Evolutionary conservation across 2,888 invertebrate species (phyloP).

Genomic region (Vanessa cardui): DNA sequence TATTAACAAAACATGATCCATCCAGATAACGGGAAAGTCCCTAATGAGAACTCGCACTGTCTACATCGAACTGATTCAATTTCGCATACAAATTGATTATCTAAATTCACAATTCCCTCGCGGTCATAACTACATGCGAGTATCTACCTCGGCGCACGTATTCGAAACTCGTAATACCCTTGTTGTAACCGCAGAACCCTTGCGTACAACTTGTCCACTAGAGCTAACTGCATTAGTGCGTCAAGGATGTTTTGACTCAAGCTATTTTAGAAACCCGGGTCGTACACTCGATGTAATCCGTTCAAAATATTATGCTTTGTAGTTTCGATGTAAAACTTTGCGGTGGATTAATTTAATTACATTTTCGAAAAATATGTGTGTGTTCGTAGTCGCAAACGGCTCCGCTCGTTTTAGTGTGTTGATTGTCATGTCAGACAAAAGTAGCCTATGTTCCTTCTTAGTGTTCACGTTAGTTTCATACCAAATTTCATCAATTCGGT

Average conservation of each 20-base stretch:
- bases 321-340: conserved; percentile 48
- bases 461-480: too few species aligned
- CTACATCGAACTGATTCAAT: neutral
- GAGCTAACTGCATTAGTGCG: conserved; percentile 68
- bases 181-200: conserved; percentile 52
- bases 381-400: too few species aligned
- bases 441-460: too few species aligned
- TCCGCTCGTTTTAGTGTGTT: too few species aligned
- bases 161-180: conserved; percentile 47
- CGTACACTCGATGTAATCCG: conserved; percentile 52
- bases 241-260: conserved; percentile 64
- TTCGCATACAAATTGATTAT: conserved; percentile 17
- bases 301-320: conserved; percentile 55
- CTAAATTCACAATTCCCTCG: conserved; percentile 34
- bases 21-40: neutral
- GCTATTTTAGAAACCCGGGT: conserved; percentile 56
- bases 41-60: neutral
- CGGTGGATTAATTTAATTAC: conserved; percentile 54
- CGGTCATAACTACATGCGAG: conserved; percentile 27
- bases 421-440: too few species aligned
- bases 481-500: too few species aligned
- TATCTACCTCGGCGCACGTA: conserved; percentile 31
- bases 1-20: neutral
- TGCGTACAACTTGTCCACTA: conserved; percentile 59
- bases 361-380: conserved; percentile 12